Conservation (phyloP, 2,113 vertebrate species). For the Vidua macroura region DNA sequence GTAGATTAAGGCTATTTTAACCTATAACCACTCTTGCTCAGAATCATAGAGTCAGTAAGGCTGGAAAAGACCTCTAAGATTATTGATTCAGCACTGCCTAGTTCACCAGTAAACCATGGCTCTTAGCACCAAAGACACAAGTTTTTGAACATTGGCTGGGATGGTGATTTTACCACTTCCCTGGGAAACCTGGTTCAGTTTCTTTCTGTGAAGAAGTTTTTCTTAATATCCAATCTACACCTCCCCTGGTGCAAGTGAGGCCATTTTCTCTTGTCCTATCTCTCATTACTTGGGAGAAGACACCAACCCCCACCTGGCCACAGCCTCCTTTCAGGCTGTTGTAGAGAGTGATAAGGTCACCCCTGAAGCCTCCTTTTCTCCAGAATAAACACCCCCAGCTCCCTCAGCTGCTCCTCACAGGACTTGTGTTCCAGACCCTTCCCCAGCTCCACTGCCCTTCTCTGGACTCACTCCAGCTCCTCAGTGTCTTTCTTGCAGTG, state of each 20-base stretch:
- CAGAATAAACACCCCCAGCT: background rate
- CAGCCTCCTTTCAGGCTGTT: rapidly evolving
- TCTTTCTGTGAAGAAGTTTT: background rate
- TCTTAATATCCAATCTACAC: background rate
- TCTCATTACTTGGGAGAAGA: background rate
- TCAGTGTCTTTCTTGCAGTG: background rate
- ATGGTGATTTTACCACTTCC: background rate
- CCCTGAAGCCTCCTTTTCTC: background rate
- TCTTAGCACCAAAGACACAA: background rate
- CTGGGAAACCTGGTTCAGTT: too few relatives aligned
- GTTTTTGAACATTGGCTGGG: background rate
- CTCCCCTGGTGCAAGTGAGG: background rate
- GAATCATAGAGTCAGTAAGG: background rate
- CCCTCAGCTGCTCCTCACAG: background rate
- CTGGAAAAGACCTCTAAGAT: background rate
- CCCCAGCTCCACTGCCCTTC: background rate
- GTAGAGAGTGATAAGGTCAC: rapidly evolving
- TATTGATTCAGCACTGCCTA: background rate
- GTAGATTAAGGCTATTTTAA: background rate
- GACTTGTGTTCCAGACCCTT: background rate
- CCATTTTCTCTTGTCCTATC: background rate
- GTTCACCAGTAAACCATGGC: background rate
- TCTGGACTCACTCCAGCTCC: background rate
- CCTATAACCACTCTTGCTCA: background rate
- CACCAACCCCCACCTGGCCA: rapidly evolving